Base-by-base conservation (phyloP, 2,797 vertebrate species). In the Halcyon badia region DNA sequence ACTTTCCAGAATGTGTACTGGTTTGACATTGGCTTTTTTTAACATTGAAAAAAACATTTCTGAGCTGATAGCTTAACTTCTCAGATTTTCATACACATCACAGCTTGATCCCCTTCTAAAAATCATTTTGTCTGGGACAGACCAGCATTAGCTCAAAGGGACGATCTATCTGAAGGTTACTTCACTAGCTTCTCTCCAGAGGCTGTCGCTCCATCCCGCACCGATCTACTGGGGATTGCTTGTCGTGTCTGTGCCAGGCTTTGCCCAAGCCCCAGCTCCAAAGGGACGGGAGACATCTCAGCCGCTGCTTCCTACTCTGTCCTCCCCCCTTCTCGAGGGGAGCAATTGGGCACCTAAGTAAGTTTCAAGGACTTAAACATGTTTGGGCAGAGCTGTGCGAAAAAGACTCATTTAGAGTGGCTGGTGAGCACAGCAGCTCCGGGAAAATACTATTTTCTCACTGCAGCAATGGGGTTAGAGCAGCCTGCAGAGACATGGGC, bases 371-470 rank as follows among this genome's bases (percentile, higher is more conserved):
- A 86, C 90, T 93, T 52, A 12, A 61, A 89, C 73, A 10, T 4
- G 57, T 94, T 94, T 68, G 93, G 95, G 96, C 97, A 97, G 96
- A 91, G 89, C 91, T 5, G 46, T 51, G 89, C 37, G 48, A 65
- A 91, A 41, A 71, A 65, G 46, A 7, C 86, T 96, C 89, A 19
- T 94, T 96, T 25, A 64, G 89, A 52, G 21, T n/a, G 28, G 85
- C 33, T 52, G 5, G 48, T 35, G 54, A 7, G 37, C 83, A 3
- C 83, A 37, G 77, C 18, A 2, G 49, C 69, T 56, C 60, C 6
- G 42, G 92, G 92, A 89, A 83, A 96, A 96, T 1, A 26, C 81
- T 42, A 73, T 89, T 97, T 94, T 86, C 92, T 97, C 86, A 2
- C 72, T 2, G 87, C 61, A 5, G 75, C 91, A 64, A 42, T 26